Conservation (phyloP, 2,888 invertebrate species). For the Cheilosia scutellata region DNA sequence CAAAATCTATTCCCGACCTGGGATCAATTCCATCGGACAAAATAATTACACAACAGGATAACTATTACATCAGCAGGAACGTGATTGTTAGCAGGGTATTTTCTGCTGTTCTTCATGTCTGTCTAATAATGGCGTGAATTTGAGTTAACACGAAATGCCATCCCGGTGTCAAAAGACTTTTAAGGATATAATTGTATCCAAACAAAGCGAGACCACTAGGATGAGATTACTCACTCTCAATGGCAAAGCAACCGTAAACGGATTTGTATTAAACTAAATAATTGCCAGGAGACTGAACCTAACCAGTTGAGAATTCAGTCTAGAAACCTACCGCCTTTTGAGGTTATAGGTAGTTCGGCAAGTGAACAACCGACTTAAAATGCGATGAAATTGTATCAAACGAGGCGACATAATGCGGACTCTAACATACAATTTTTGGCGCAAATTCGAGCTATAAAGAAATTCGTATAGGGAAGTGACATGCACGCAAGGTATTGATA, state of each 20-base stretch:
- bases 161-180: slow-evolving; percentile 46
- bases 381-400: slow-evolving; percentile 49
- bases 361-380: slow-evolving; percentile 64
- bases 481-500: slow-evolving; percentile 14
- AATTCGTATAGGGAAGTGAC: slow-evolving; percentile 10
- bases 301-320: slow-evolving; percentile 54
- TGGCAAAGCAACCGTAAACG: slow-evolving; percentile 63
- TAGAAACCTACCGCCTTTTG: slow-evolving; percentile 16
- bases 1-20: slow-evolving; percentile 63
- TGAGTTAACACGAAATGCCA: slow-evolving; percentile 60
- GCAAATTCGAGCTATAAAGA: slow-evolving; percentile 43
- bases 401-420: slow-evolving; percentile 66
- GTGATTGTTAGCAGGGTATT: slow-evolving; percentile 76
- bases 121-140: slow-evolving; percentile 47
- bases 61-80: slow-evolving; percentile 78
- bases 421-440: slow-evolving; percentile 51
- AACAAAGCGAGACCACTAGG: slow-evolving; percentile 47
- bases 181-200: slow-evolving; percentile 55
- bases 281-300: slow-evolving; percentile 70
- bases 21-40: slow-evolving; percentile 72
- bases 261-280: slow-evolving; percentile 58
- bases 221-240: slow-evolving; percentile 62
- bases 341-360: slow-evolving; percentile 34
- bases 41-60: slow-evolving; percentile 77
- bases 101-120: slow-evolving; percentile 32